Evolutionary conservation across 2,888 invertebrate genomes (phyloP).

Genomic region (Barypeithes pellucidus): DNA sequence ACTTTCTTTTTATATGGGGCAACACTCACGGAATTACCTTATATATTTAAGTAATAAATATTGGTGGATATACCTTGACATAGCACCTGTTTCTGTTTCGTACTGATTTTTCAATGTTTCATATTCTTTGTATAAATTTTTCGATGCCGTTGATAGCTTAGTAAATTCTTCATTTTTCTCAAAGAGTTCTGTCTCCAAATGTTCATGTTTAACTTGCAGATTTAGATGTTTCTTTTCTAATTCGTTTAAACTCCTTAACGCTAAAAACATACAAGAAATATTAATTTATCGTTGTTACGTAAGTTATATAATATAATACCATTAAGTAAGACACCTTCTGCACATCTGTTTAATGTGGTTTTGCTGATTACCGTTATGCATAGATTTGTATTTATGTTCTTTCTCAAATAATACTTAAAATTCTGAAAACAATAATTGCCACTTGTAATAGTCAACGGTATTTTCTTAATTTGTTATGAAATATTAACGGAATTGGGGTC

Average conservation of each 20-base stretch:
- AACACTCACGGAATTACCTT: too few relatives aligned
- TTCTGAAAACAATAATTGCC: conserved; percentile 6
- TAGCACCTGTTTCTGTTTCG: conserved; percentile 82
- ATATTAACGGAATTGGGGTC: conserved; percentile 5
- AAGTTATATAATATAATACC: neutral
- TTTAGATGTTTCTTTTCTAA: conserved; percentile 77
- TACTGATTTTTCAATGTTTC: conserved; percentile 83
- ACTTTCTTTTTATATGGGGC: too few relatives aligned
- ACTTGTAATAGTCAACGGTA: conserved; percentile 10
- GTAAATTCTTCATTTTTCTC: conserved; percentile 78
- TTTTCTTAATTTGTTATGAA: conserved; percentile 13
- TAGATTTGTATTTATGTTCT: neutral
- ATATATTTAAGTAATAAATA: too few relatives aligned
- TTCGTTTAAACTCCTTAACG: conserved; percentile 76
- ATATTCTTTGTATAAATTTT: conserved; percentile 82
- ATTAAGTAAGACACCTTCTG: conserved; percentile 5
- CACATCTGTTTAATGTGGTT: conserved; percentile 11
- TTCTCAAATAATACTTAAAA: conserved; percentile 12
- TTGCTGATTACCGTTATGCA: conserved; percentile 1
- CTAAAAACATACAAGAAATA: conserved; percentile 66
- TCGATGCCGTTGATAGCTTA: conserved; percentile 78
- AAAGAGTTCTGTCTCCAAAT: conserved; percentile 75
- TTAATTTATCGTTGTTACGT: neutral
- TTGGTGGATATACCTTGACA: conserved; percentile 79
- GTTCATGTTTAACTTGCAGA: conserved; percentile 75